Evolutionary conservation across 2,113 vertebrate species (phyloP), one percentile per base, ranked within the genome.

Genomic region (Anhinga anhinga): DNA sequence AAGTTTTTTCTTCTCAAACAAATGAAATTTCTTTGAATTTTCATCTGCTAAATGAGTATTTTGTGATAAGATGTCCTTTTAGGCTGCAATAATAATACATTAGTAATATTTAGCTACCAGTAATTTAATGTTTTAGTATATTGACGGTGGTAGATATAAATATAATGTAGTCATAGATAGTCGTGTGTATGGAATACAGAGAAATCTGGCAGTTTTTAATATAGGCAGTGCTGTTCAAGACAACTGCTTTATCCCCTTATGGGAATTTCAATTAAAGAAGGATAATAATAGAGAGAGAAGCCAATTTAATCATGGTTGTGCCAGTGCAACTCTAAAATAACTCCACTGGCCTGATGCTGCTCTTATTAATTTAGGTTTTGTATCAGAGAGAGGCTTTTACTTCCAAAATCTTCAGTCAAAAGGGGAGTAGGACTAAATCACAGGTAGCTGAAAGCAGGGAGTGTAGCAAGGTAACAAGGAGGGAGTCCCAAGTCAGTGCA

Each of bases 211-310:
- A 69, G 58, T 16, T 89, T 88, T 97, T 91, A 91, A 71, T 87
- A 63, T 25, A 81, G 59, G 36, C 88, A 83, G 29, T 45, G 44
- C 49, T 79, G 50, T 94, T 94, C 42, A 95, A 85, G 66, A 59
- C 70, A 92, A 65, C 55, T 77, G 34, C 59, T 87, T 95, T 92
- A 93, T 82, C 29, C 40, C 72, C 50, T 76, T 78, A 42, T 81
- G 85, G 73, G 40, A 81, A 86, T 96, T 96, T 96, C 87, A 96
- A 95, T 95, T 97, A 86, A 94, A 94, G 80, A 52, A 95, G 49
- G 69, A 89, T 95, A 95, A 93, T 94, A 93, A 95, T 45, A 86
- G 86, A 82, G 58, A 47, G 42, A 83, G 71, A 73, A 65, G 56
- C 34, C 50, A 36, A 32, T 93, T 92, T 86, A 94, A 74, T 95